phyloP scores from a whole-genome alignment of 2,888 invertebrate genomes.

The Bibio marci region DNA sequence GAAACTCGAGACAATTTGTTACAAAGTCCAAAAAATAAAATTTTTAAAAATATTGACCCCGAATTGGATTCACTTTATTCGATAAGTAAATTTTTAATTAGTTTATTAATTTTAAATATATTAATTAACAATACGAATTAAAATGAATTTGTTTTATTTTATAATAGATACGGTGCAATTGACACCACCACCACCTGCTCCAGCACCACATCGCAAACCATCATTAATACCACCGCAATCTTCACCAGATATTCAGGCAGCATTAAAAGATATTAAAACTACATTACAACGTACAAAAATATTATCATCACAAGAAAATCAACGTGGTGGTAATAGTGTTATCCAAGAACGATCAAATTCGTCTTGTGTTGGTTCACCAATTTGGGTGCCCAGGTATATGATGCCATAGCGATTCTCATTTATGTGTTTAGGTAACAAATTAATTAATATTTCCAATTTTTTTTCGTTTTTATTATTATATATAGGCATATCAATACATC shows the following conservation, averaged over 20 bases:
- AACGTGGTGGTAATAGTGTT: neutral
- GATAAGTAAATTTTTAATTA: slow-evolving; percentile 32
- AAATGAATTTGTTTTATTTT: neutral
- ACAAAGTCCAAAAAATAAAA: slow-evolving; percentile 26
- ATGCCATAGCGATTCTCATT: too few relatives aligned
- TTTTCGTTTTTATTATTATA: too few relatives aligned
- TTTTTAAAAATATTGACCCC: slow-evolving; percentile 30
- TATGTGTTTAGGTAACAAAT: too few relatives aligned
- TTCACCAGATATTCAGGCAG: slow-evolving; percentile 26
- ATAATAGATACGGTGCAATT: slow-evolving; percentile 28
- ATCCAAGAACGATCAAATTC: neutral
- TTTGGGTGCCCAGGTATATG: slow-evolving; percentile 52
- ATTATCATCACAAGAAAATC: slow-evolving; percentile 15
- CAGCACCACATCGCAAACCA: slow-evolving; percentile 50
- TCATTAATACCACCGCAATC: slow-evolving; percentile 13
- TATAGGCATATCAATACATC: neutral
- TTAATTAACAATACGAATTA: neutral
- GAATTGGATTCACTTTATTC: slow-evolving; percentile 63
- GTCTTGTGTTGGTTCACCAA: slow-evolving; percentile 32
- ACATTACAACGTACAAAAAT: slow-evolving; percentile 53
- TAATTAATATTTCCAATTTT: too few relatives aligned
- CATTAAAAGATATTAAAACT: slow-evolving; percentile 60
- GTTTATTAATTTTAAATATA: neutral
- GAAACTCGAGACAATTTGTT: slow-evolving; percentile 19
- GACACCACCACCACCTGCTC: slow-evolving; percentile 58